A percentile compares a stretch with the other conserved stretches of the same genome.
These are phyloP conservation scores for Dusona sp. DNA, from an alignment of 2,888 invertebrate genomes.

Conservation along the genomic window DNA sequence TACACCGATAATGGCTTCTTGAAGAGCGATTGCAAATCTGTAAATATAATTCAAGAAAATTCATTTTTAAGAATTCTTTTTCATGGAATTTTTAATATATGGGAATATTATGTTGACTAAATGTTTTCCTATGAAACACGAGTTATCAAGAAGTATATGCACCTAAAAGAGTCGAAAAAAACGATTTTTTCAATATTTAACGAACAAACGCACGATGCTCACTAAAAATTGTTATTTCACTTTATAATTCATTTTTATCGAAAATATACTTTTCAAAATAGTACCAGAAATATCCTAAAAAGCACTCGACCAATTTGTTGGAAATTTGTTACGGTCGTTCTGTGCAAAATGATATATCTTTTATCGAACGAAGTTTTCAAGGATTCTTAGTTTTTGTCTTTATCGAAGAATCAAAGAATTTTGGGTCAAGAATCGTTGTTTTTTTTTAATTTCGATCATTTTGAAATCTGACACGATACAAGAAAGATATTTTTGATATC, in stretches of 20 bases:
- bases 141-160: background rate
- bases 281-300: background rate
- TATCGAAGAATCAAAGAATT: background rate
- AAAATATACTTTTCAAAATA: background rate
- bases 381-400: background rate
- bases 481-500: no score
- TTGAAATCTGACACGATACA: background rate
- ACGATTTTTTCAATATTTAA: background rate
- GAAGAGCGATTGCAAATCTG: conserved; percentile 92
- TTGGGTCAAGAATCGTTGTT: background rate
- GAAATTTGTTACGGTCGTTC: background rate
- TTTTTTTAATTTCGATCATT: background rate
- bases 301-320: background rate
- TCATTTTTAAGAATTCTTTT: background rate
- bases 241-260: no score
- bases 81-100: background rate
- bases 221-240: background rate
- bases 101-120: background rate
- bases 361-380: no score
- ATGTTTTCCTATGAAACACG: background rate
- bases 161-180: background rate
- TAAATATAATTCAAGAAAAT: conserved; percentile 76
- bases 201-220: background rate
- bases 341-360: background rate
- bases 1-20: conserved; percentile 96